Conservation (phyloP, 2,797 vertebrate species). For the Muraenolepis orangiensis region DNA sequence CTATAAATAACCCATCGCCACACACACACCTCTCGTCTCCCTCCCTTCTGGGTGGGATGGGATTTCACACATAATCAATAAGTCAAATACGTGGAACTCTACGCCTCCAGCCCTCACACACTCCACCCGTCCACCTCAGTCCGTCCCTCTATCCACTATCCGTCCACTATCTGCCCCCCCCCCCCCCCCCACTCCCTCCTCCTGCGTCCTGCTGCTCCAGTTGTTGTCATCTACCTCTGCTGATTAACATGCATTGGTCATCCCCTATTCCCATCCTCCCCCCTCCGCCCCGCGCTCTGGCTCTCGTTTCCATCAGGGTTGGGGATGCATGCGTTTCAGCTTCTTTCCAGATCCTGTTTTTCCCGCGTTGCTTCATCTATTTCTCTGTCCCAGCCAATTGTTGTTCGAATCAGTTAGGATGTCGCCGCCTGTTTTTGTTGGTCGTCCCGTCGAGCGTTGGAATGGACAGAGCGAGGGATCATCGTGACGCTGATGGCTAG, state of each 20-base stretch:
- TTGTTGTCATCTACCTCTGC: not conserved
- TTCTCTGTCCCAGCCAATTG: not conserved
- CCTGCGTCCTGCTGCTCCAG: not conserved
- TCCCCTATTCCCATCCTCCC: not conserved
- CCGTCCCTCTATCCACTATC: constrained; percentile 9
- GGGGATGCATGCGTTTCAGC: not conserved
- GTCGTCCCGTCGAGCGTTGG: not conserved
- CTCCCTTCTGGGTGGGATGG: constrained; percentile 49
- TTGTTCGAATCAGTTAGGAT: not conserved
- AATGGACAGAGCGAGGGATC: not conserved
- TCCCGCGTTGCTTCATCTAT: not conserved
- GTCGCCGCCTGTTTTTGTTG: not conserved
- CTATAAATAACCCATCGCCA: constrained; percentile 58
- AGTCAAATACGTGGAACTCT: constrained; percentile 48
- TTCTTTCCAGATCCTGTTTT: not conserved
- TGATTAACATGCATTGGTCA: not conserved
- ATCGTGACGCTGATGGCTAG: too few species aligned
- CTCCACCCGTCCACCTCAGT: not conserved
- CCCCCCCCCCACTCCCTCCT: not conserved
- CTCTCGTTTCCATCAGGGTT: not conserved
- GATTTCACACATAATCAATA: constrained; percentile 70
- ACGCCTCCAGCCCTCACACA: constrained; percentile 25
- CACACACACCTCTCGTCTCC: constrained; percentile 47
- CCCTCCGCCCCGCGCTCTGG: not conserved
- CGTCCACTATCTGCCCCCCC: not conserved